These are phyloP conservation scores for Hydrochoerus hydrochaeris DNA, from an alignment of 2,113 vertebrate genomes.

Conservation along the genomic window DNA sequence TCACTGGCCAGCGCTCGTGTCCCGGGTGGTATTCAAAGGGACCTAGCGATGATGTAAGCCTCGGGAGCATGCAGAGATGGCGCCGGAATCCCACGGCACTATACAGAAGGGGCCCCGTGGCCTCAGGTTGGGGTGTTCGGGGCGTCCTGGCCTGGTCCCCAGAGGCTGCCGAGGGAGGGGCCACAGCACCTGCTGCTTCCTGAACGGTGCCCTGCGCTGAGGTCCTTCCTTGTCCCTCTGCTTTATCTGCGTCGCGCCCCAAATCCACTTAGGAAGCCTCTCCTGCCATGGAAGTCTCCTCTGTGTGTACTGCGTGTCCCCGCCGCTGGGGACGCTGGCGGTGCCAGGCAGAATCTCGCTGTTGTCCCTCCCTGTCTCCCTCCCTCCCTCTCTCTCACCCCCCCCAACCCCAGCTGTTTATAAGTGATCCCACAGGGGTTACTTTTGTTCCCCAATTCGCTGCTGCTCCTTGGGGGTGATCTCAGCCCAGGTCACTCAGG, in stretches of 20 bases:
- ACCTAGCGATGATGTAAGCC: background rate
- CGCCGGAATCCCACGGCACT: background rate
- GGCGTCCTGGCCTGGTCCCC: background rate
- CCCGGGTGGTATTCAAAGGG: background rate
- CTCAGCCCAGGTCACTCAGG: background rate
- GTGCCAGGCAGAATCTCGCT: background rate
- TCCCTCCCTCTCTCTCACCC: too few relatives aligned
- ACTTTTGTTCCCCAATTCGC: background rate
- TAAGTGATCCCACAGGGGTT: background rate
- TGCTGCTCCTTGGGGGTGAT: background rate
- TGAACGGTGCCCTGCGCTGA: background rate
- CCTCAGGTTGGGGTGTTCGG: too few relatives aligned
- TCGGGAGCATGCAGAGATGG: fast-evolving
- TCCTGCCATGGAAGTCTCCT: background rate
- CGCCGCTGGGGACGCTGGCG: too few relatives aligned
- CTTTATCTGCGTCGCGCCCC: background rate
- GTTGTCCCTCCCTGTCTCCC: background rate
- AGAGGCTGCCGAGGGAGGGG: background rate
- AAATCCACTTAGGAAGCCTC: background rate
- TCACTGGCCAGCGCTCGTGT: too few relatives aligned
- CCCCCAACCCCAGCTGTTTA: background rate
- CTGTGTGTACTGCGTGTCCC: background rate
- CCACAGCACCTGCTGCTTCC: background rate
- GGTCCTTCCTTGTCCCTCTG: too few relatives aligned
- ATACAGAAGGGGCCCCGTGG: background rate